These are phyloP conservation scores for Metaphire vulgaris DNA, from an alignment of 1,140 invertebrate genomes.

Conservation along the genomic window DNA sequence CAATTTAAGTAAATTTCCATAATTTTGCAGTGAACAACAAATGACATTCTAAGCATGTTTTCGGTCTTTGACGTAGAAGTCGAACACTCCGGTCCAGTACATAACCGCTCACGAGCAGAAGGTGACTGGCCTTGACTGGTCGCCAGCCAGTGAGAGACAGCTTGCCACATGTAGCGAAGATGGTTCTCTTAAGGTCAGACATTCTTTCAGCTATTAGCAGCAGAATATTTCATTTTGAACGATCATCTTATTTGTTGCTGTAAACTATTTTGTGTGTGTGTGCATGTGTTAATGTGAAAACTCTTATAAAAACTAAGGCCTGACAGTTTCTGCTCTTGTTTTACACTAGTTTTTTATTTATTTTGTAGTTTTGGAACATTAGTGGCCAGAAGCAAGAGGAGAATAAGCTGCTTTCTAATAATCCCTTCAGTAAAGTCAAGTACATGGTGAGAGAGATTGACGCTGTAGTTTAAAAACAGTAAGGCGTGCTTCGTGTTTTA, in stretches of 20 bases:
- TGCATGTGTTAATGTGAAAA: too few relatives aligned
- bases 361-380: slow-evolving; percentile 72
- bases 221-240: slow-evolving; percentile 14
- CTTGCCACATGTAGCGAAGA: slow-evolving; percentile 89
- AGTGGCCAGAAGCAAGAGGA: slow-evolving; percentile 73
- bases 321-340: slow-evolving; percentile 16
- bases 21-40: too few relatives aligned
- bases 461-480: too few relatives aligned
- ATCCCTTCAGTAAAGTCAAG: slow-evolving; percentile 86
- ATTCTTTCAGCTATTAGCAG: not conserved
- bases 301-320: too few relatives aligned
- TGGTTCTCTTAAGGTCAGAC: slow-evolving; percentile 69
- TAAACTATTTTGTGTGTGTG: too few relatives aligned
- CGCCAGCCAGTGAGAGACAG: slow-evolving; percentile 72
- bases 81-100: slow-evolving; percentile 77
- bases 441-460: slow-evolving; percentile 63
- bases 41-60: too few relatives aligned
- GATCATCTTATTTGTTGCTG: slow-evolving; percentile 31
- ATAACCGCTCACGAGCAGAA: slow-evolving; percentile 86
- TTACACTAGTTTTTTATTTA: slow-evolving; percentile 24
- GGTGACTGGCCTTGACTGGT: slow-evolving; percentile 91
- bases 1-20: too few relatives aligned
- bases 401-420: slow-evolving; percentile 71
- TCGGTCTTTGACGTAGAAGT: slow-evolving; percentile 61
- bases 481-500: too few relatives aligned